Conservation (phyloP, 2,888 invertebrate species). For the Drosophila borborema region DNA sequence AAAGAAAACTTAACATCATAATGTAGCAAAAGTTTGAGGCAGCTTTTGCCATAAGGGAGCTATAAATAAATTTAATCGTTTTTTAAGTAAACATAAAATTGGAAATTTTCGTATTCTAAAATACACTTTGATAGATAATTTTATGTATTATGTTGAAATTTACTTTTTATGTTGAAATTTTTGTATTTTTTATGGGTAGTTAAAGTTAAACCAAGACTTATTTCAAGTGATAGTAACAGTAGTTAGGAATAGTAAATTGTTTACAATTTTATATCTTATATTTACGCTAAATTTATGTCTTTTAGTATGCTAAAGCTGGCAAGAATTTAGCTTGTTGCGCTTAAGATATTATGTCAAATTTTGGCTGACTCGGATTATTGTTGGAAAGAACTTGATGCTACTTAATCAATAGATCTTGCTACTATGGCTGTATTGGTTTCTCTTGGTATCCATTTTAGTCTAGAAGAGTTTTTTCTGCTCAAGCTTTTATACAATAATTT, state of each 20-base stretch:
- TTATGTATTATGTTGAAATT: background rate
- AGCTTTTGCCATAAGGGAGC: background rate
- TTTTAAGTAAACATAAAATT: background rate
- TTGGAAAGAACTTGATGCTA: no score
- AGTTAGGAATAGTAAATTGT: background rate
- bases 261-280: background rate
- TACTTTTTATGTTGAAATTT: no score
- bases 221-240: background rate
- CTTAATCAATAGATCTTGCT: no score
- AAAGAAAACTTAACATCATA: conserved; percentile 7
- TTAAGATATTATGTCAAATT: no score
- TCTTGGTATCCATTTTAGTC: no score
- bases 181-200: background rate
- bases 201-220: background rate
- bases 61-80: conserved; percentile 9
- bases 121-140: background rate
- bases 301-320: no score
- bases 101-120: background rate
- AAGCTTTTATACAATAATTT: no score
- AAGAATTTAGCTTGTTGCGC: no score
- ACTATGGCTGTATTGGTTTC: no score
- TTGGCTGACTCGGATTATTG: no score
- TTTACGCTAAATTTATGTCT: no score
- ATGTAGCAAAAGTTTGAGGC: background rate
- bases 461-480: no score